A percentile compares a stretch with the other conserved stretches of the same genome.
Evolutionary conservation across 2,888 invertebrate genomes (phyloP).

Genomic region (Conchocele bisecta): DNA sequence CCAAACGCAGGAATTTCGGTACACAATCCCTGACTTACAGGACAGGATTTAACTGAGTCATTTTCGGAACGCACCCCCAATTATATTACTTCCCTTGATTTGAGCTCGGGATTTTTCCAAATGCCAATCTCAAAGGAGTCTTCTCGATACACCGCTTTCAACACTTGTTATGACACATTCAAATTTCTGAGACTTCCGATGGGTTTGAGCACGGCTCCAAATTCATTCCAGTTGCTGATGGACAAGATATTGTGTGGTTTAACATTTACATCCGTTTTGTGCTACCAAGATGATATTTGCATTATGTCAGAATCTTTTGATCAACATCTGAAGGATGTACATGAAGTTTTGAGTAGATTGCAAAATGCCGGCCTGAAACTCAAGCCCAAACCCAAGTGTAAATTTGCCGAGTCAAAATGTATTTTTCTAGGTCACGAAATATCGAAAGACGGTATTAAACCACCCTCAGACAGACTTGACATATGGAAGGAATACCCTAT

Average conservation of each 20-base stretch:
- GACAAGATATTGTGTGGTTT: constrained; percentile 23
- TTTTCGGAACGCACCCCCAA: constrained; percentile 33
- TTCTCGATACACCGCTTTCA: constrained; percentile 22
- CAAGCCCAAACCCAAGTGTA: constrained; percentile 20
- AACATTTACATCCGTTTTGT: constrained; percentile 40
- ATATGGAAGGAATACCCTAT: constrained; percentile 25
- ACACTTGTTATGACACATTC: constrained; percentile 23
- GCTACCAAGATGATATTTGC: constrained; percentile 41
- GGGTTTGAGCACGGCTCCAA: constrained; percentile 26
- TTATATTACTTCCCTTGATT: constrained; percentile 3
- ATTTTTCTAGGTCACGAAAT: constrained; percentile 52
- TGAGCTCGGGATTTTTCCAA: constrained; percentile 33
- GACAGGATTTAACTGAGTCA: constrained; percentile 29
- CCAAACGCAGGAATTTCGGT: constrained; percentile 21
- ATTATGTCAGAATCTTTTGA: constrained; percentile 29
- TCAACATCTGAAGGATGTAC: constrained; percentile 21
- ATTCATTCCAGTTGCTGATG: constrained; percentile 40
- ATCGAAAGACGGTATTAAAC: constrained; percentile 30
- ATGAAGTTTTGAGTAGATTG: constrained; percentile 2
- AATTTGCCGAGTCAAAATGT: constrained; percentile 21
- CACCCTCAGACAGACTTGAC: constrained; percentile 33
- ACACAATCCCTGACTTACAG: constrained; percentile 32
- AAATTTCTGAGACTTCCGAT: constrained; percentile 29
- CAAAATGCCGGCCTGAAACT: constrained; percentile 1
- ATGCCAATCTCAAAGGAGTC: constrained; percentile 19